Evolutionary conservation across 1,140 invertebrate genomes (phyloP), one percentile per base, ranked within the genome.

Genomic region (Argopecten irradians): DNA sequence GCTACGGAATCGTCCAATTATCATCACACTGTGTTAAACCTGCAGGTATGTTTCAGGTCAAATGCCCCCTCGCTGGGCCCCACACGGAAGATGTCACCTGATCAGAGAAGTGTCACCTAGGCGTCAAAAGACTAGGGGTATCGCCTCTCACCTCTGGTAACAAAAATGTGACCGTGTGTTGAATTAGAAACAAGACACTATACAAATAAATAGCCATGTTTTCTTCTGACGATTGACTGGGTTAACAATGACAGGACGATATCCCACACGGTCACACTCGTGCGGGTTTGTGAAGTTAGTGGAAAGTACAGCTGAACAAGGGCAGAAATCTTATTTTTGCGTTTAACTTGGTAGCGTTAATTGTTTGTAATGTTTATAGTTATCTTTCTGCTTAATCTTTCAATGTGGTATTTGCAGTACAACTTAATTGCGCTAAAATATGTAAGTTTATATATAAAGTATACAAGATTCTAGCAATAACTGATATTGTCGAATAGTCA

Each of bases 141-240:
- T 71, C 55, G 55, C 55, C 55, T 71, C 55, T 71, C 55, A 71
- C 55, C 55, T 71, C 55, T 16, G 55, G 55, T n/a, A 71, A 71
- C 55, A 71, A 71, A 71, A 71, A 71, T 71, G 55, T 71, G 55
- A 71, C 55, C 55, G 55, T 71, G 55, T 71, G 55, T 71, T 71
- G 55, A 71, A 71, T 71, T 71, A 71, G 55, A 71, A 71, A 71
- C 55, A 71, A 5, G 55, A 71, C 55, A 71, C 55, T 71, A 71
- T 71, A 8, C 55, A 71, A 71, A 71, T n/a, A 71, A 71, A 71
- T 16, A 71, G 55, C 55, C 22, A n/a, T 71, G 55, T 71, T 71
- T 28, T 71, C 55, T 71, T n/a, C 55, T 5, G 22, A 11, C 14
- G 55, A 28, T 71, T 71, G 22, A 71, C 55, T 71, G 16, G 55